Percentiles rank a stretch among this genome's conserved stretches.
Conservation (phyloP, 2,113 vertebrate species). For the Microtus oregoni region DNA sequence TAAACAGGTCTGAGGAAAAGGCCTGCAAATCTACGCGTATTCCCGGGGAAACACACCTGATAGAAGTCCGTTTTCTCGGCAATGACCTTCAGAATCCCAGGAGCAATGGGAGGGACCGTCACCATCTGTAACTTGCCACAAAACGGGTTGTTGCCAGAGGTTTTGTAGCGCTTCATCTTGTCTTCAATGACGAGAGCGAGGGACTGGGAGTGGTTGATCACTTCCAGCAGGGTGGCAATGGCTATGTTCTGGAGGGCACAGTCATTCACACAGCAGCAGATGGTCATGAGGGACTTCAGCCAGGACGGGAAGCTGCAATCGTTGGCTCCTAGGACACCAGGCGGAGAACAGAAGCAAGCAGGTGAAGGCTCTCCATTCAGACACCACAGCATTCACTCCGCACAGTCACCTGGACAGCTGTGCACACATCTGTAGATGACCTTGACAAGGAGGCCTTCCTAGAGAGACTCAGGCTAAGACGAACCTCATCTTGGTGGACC, state of each 20-base stretch:
- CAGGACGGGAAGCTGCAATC: constrained; percentile 90
- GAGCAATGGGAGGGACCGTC: constrained; percentile 94
- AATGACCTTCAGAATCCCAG: constrained; percentile 89
- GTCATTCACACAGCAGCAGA: constrained; percentile 94
- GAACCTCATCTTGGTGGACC: not conserved
- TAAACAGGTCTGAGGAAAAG: not conserved
- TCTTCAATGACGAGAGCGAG: constrained; percentile 96
- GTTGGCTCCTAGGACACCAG: constrained; percentile 78
- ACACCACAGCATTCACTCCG: fast-evolving
- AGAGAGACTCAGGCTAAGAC: not conserved
- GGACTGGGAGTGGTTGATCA: constrained; percentile 97
- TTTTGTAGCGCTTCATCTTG: constrained; percentile 93
- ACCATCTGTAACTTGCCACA: constrained; percentile 96
- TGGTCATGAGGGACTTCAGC: constrained; percentile 95
- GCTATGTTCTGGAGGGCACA: constrained; percentile 93
- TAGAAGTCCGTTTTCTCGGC: constrained; percentile 96
- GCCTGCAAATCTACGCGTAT: fast-evolving
- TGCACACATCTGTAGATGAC: not conserved
- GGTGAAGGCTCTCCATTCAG: fast-evolving
- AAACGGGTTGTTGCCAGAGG: constrained; percentile 90
- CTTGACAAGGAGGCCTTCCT: not conserved
- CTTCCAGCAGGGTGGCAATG: constrained; percentile 94
- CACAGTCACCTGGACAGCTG: not conserved
- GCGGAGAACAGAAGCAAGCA: not conserved
- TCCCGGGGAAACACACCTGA: constrained; percentile 86